phyloP scores from a whole-genome alignment of 2,797 vertebrate species.

The Lates japonicus region DNA sequence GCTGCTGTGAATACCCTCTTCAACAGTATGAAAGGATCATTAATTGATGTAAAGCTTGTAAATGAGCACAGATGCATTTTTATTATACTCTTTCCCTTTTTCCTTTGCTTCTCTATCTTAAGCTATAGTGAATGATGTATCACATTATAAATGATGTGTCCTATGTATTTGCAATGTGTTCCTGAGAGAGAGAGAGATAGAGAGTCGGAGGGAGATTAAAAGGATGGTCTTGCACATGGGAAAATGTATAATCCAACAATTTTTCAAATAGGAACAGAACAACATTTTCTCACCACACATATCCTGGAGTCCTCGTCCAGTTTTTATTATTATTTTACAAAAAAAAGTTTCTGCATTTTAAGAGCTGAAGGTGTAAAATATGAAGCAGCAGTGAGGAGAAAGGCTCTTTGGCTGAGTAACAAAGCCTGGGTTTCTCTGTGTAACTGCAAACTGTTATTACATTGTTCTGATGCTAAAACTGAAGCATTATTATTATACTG shows the following conservation, averaged over 20 bases:
- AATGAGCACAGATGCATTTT: not conserved
- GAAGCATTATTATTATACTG: not conserved
- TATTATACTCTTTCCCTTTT: too few species aligned
- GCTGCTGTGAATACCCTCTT: not conserved
- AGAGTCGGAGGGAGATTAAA: not conserved
- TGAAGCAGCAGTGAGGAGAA: constrained; percentile 2
- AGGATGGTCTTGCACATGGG: not conserved
- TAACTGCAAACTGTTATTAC: not conserved
- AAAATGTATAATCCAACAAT: not conserved
- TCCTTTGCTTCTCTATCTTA: not conserved
- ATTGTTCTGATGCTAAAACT: not conserved
- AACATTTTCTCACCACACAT: not conserved
- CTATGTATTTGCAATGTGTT: not conserved
- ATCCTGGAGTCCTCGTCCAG: not conserved
- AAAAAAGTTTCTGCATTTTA: not conserved
- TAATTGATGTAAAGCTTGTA: not conserved
- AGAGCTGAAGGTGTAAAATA: not conserved
- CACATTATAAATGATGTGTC: not conserved
- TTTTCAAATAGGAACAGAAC: not conserved
- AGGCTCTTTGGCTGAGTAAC: not conserved
- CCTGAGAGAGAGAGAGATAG: not conserved
- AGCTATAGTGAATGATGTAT: not conserved
- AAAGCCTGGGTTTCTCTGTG: not conserved
- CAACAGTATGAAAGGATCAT: not conserved
- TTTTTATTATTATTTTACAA: not conserved